Evolutionary conservation across 2,888 invertebrate species (phyloP), one percentile per base, ranked within the genome.

Genomic region (Syritta pipiens): DNA sequence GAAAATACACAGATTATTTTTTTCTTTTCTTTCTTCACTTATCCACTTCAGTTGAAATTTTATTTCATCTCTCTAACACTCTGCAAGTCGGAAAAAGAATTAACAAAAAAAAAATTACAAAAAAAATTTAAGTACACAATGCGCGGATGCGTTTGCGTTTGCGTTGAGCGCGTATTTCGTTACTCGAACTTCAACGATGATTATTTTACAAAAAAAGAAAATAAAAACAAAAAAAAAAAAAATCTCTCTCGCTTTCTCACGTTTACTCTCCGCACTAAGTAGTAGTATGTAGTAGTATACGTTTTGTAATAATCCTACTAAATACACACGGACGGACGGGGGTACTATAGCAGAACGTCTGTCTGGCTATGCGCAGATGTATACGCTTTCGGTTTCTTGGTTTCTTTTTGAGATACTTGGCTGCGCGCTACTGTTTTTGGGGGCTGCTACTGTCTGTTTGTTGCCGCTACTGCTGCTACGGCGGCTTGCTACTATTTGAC

Each of bases 401-500:
- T 82, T 82, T 81, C 81, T 83, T 69, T 53, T 51, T 62, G 46
- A 82, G 77, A 65, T 71, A 72, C 68, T 75, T 74, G 62, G 68
- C 62, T 81, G 79, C 65, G 81, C 67, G 72, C 55, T 79, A 74
- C 68, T 35, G 72, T 81, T 75, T 81, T 71, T 71, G 46, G 81
- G 69, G 81, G 81, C 81, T 75, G 75, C 65, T 81, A 62, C 75
- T 76, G 82, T 82, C 72, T 76, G 76, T 76, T 69, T 81, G 81
- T 82, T 82, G 85, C 81, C 67, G 72, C 77, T 74, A 81, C 74
- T 75, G 72, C 62, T 76, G 76, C 68, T 75, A 51, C 71, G 71
- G 77, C 65, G 57, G 82, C 67, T 81, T 75, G 72, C 79, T 79
- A 74, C 79, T 79, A 79, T 79, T 79, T 79, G 79, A 74, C 79